Conservation (phyloP, 2,888 invertebrate species). For the Orthonychiurus folsomi region DNA sequence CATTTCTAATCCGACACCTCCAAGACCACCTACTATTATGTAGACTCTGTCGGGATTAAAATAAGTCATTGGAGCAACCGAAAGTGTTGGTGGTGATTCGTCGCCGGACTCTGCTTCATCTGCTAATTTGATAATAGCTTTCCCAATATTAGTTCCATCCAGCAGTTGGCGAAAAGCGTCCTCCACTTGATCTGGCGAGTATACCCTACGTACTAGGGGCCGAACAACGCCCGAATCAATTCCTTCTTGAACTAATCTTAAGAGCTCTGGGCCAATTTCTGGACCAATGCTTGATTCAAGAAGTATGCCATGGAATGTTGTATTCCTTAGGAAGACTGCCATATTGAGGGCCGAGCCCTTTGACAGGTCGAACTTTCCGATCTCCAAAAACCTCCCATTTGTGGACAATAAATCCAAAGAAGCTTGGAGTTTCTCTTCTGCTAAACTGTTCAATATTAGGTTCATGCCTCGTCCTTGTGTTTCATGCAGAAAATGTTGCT, state of each 20-base stretch:
- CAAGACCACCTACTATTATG: slow-evolving; percentile 64
- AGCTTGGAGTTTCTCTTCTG: slow-evolving; percentile 52
- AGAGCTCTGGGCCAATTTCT: slow-evolving; percentile 48
- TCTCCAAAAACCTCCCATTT: slow-evolving; percentile 87
- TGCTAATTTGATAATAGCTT: background rate
- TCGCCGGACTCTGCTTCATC: background rate
- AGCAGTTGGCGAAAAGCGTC: background rate
- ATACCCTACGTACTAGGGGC: slow-evolving; percentile 78
- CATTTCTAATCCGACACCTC: slow-evolving; percentile 84
- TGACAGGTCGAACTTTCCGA: slow-evolving; percentile 91
- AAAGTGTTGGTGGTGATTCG: slow-evolving; percentile 41
- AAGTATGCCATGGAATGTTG: slow-evolving; percentile 91
- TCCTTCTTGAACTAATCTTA: slow-evolving; percentile 66
- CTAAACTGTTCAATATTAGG: slow-evolving; percentile 77
- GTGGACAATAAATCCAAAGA: slow-evolving; percentile 49
- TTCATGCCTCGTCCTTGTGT: slow-evolving; percentile 85
- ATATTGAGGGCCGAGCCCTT: slow-evolving; percentile 81
- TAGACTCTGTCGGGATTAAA: slow-evolving; percentile 51
- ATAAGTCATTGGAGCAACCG: slow-evolving; percentile 49
- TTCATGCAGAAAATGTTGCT: slow-evolving; percentile 66
- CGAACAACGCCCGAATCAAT: slow-evolving; percentile 76
- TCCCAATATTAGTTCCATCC: background rate
- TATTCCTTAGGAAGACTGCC: slow-evolving; percentile 89
- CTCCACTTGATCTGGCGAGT: slow-evolving; percentile 48
- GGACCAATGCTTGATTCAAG: slow-evolving; percentile 73